Percentiles rank a stretch among this genome's conserved stretches.
Evolutionary conservation across 2,113 vertebrate genomes (phyloP).

Genomic region (Hemiscyllium ocellatum): DNA sequence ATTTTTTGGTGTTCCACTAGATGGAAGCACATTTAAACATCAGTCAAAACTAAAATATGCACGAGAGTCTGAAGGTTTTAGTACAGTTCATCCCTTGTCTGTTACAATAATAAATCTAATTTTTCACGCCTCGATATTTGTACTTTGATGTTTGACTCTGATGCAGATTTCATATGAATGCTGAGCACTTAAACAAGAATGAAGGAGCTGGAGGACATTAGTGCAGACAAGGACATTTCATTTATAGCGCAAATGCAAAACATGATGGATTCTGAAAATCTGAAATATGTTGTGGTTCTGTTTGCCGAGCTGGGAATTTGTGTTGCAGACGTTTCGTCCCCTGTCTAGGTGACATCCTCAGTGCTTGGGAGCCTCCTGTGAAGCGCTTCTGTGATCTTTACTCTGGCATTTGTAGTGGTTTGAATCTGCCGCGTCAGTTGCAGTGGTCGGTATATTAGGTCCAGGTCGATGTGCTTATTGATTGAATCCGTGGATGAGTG

Average conservation of each 20-base stretch:
- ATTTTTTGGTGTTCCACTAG: too few species aligned
- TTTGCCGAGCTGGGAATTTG: too few species aligned
- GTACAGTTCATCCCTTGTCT: background rate
- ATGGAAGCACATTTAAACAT: background rate
- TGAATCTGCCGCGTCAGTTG: too few species aligned
- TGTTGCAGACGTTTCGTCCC: too few species aligned
- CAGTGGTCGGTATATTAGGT: too few species aligned
- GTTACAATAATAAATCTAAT: background rate
- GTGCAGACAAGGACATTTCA: background rate
- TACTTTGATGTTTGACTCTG: background rate
- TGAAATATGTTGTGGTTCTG: too few species aligned
- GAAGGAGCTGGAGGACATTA: background rate
- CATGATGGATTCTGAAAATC: background rate
- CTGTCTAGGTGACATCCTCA: too few species aligned
- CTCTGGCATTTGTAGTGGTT: too few species aligned
- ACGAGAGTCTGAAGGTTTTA: background rate
- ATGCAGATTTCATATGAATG: background rate
- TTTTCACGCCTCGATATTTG: background rate
- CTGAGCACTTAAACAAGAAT: background rate
- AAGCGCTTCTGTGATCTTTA: too few species aligned
- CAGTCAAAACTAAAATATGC: background rate
- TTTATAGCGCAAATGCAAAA: background rate
- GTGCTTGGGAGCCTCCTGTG: too few species aligned
- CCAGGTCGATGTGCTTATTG: too few species aligned
- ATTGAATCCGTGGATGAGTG: too few species aligned